Evolutionary conservation across 2,113 vertebrate genomes (phyloP), one percentile per base, ranked within the genome.

Genomic region (Steatornis caripensis): DNA sequence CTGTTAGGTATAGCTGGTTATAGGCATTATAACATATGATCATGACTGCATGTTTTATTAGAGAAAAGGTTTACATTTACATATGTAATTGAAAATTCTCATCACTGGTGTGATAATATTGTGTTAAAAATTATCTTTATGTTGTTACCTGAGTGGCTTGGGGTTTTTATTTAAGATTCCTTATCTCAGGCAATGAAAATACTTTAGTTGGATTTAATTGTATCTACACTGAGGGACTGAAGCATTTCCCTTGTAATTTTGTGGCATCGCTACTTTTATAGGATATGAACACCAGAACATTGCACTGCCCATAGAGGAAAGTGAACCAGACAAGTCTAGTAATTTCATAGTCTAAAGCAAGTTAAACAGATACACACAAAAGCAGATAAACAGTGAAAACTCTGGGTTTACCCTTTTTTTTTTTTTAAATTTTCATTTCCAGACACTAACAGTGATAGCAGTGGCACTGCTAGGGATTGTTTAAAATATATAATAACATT

Each of bases 241-340:
- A 93, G 76, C 13, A 72, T 68, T 81, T 90, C 71, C 54, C 39
- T 89, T 71, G 75, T 60, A 90, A 92, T 96, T 93, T 83, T 91
- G 90, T 75, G 90, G 92, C 85, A 95, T 90, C 26, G 1, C 71
- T 81, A 41, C 62, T 92, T 96, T 95, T 93, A 91, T 84, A 86
- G 90, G 68, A 88, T 92, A 86, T 84, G 80, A 92, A 95, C 97
- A 77, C 53, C 89, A 95, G 89, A 95, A 79, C 87, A 84, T 23
- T 83, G 84, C 48, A 66, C 26, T 81, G 54, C n/a, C 75, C 39
- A 10, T 83, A 90, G 94, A 88, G 58, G 27, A 89, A 96, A 97
- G 37, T 70, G 92, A 96, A 87, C 37, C 58, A 65, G 94, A 95
- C 94, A 95, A 95, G 80, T 62, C 53, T 60, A 82, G 90, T 75